These are phyloP conservation scores for Azemiops feae DNA, from an alignment of 2,113 vertebrate genomes.

Conservation along the genomic window DNA sequence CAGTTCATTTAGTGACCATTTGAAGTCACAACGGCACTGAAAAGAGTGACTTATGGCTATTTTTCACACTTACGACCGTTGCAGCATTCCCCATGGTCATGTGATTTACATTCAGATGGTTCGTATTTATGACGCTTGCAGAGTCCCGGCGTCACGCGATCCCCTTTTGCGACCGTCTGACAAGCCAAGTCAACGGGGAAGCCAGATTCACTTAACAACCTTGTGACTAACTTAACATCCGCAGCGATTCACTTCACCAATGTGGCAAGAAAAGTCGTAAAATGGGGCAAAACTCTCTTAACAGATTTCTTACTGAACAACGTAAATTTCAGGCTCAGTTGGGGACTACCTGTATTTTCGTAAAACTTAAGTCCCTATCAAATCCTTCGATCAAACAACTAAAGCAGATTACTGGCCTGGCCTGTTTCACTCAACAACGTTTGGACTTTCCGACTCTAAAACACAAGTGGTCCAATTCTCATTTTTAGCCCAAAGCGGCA, in stretches of 20 bases:
- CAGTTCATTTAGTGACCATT: background rate
- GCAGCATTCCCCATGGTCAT: no score
- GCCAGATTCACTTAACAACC: no score
- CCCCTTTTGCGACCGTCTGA: no score
- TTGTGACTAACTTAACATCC: no score
- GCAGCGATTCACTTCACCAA: no score
- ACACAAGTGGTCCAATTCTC: background rate
- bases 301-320: background rate
- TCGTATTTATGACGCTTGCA: no score
- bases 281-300: background rate
- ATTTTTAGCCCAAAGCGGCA: background rate
- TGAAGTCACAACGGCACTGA: background rate
- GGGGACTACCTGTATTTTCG: background rate
- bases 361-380: background rate
- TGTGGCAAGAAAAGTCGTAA: no score
- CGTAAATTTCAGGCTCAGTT: background rate
- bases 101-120: no score
- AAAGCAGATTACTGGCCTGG: background rate
- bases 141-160: no score
- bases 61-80: no score
- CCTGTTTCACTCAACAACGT: background rate
- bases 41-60: no score
- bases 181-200: background rate
- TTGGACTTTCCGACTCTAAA: background rate
- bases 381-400: background rate